These are phyloP conservation scores for Nothobranchius kuhntae DNA, from an alignment of 2,113 vertebrate species.

Conservation along the genomic window DNA sequence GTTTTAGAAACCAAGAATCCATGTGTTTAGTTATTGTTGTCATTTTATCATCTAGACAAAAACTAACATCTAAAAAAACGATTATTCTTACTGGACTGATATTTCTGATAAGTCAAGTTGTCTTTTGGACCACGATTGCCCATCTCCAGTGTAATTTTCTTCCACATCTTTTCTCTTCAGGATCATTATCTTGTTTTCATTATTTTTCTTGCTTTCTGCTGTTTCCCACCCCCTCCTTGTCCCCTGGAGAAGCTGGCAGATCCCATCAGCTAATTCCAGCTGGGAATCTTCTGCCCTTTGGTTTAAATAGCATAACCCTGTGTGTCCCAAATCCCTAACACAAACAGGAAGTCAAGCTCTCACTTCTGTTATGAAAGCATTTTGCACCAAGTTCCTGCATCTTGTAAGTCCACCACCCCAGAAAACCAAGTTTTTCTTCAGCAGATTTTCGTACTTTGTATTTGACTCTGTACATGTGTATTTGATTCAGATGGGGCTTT, in stretches of 20 bases:
- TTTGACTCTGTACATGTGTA: not conserved
- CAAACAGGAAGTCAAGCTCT: slow-evolving; percentile 77
- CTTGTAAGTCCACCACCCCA: not conserved
- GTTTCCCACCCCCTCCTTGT: slow-evolving; percentile 51
- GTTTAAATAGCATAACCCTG: slow-evolving; percentile 74
- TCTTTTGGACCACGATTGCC: not conserved
- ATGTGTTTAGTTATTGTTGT: too few species aligned
- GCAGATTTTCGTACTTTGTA: not conserved
- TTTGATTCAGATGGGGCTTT: not conserved
- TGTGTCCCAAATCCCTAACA: slow-evolving; percentile 64
- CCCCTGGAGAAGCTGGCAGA: slow-evolving; percentile 67
- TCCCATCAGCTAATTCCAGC: slow-evolving; percentile 55
- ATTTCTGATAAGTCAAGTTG: not conserved
- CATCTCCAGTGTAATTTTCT: slow-evolving; percentile 11
- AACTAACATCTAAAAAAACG: too few species aligned
- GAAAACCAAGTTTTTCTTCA: not conserved
- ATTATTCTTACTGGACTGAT: too few species aligned
- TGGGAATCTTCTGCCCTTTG: slow-evolving; percentile 81
- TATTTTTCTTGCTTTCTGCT: slow-evolving; percentile 33
- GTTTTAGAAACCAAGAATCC: too few species aligned
- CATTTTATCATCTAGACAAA: too few species aligned
- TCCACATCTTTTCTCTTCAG: slow-evolving; percentile 9
- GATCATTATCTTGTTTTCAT: slow-evolving; percentile 46
- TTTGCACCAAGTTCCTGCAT: slow-evolving; percentile 28
- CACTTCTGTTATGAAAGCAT: slow-evolving; percentile 59